Base-by-base conservation (phyloP, 1,140 invertebrate species). In the Aphidius gifuensis region DNA sequence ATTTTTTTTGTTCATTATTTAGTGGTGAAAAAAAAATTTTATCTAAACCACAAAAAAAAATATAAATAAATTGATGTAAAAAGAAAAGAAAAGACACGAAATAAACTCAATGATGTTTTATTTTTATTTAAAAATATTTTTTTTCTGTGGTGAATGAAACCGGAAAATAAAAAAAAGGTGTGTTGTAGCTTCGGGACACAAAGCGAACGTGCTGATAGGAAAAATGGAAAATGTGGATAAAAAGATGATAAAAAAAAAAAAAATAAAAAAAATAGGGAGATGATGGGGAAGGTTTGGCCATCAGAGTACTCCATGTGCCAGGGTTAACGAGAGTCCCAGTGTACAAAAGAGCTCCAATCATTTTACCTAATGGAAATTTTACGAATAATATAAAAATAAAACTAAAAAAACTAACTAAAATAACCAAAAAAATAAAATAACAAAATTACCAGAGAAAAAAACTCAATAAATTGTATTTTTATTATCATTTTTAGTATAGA, bases 321-420 rank as follows among this genome's bases (percentile, higher is more conserved):
- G 56, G 56, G 55, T 58, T 58, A 58, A 58, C 56, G 56, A 58
- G 56, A 47, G 56, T 48, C 46, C 54, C 32, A 21, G 54, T 16
- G 16, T 16, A 16, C 16, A 16, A 4, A 11, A 56, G 40, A 46
- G 56, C 11, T 21, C n/a, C 56, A 58, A 48, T 48, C 56, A 58
- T 58, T 46, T 46, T 43, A 23, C 6, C 45, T 58, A 46, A 58
- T 58, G 56, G 45, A 47, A 58, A 58, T 58, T 58, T 58, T 47
- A 58, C 56, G 56, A 38, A 58, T 58, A 48, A n/a, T 45, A 49
- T 9, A 6, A n/a, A 9, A 7, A 3, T n/a, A 49, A 46, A 46
- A 46, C 2, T 47, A 47, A 4, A 47, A 3, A 32, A 32, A 32
- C 23, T 1, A 16, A 16, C 16, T 16, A 16, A 16, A 16, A 16